Evolutionary conservation across 2,797 vertebrate species (phyloP).

Genomic region (Cynodonichthys magdalenae): DNA sequence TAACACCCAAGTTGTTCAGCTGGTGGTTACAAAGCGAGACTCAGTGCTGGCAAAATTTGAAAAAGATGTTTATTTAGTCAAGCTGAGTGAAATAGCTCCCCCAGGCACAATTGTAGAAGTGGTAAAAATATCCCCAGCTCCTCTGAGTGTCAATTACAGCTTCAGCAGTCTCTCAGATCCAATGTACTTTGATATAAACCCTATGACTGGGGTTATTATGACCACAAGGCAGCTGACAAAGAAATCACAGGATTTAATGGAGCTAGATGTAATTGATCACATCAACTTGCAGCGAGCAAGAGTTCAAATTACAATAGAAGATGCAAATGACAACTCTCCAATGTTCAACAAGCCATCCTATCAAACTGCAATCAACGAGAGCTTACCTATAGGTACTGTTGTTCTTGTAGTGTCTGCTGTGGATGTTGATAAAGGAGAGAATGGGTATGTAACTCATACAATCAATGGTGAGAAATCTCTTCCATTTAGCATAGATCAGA

Average conservation of each 20-base stretch:
- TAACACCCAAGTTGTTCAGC: conserved; percentile 84
- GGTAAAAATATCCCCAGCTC: conserved; percentile 85
- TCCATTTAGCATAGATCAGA: conserved; percentile 89
- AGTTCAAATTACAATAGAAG: conserved; percentile 87
- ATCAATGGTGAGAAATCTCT: conserved; percentile 84
- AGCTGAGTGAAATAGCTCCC: conserved; percentile 91
- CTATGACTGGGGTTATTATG: conserved; percentile 89
- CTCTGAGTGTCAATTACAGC: conserved; percentile 85
- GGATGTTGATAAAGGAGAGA: conserved; percentile 92
- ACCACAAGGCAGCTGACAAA: conserved; percentile 84
- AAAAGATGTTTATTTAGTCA: conserved; percentile 88
- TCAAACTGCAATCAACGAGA: conserved; percentile 88
- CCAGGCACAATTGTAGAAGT: conserved; percentile 89
- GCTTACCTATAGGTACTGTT: conserved; percentile 84
- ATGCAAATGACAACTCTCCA: conserved; percentile 90
- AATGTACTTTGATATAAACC: conserved; percentile 88
- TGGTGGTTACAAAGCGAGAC: conserved; percentile 85
- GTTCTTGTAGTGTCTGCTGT: conserved; percentile 86
- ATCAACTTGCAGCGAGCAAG: conserved; percentile 84
- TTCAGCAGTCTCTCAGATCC: conserved; percentile 84
- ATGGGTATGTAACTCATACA: conserved; percentile 91
- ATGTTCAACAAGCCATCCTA: conserved; percentile 88
- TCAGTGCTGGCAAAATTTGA: conserved; percentile 85
- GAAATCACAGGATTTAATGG: conserved; percentile 83
- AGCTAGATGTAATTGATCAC: conserved; percentile 88